Conservation (phyloP, 1,140 invertebrate species). For the Megalopta genalis region DNA sequence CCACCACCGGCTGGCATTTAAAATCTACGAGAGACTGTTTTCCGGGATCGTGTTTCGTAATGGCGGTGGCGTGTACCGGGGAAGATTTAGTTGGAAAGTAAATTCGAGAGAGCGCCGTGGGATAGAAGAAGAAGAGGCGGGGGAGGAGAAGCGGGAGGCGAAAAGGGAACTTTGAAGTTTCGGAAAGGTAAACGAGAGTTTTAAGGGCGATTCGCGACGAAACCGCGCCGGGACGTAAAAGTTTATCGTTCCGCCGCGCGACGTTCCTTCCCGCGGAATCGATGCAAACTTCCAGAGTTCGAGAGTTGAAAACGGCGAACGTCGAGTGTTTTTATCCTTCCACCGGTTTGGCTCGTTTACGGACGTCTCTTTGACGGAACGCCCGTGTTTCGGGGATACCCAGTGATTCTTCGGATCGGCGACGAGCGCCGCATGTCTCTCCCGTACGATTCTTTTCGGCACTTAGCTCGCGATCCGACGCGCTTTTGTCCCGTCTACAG, state of each 20-base stretch:
- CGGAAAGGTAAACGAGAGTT: constrained; percentile 34
- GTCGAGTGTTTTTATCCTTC: background rate
- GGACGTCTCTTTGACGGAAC: background rate
- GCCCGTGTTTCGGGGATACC: background rate
- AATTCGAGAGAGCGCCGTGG: background rate
- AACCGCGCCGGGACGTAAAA: constrained; percentile 9
- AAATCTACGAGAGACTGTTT: constrained; percentile 1
- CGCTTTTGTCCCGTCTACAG: background rate
- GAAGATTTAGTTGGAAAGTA: constrained; percentile 18
- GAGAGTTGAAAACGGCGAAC: background rate
- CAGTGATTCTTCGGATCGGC: background rate
- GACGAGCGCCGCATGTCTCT: background rate
- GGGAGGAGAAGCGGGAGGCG: background rate
- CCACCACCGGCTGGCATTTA: background rate
- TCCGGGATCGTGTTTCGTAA: constrained; percentile 6
- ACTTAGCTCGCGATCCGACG: background rate
- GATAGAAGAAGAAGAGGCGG: too few relatives aligned
- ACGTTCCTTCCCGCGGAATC: background rate
- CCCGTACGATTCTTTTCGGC: too few relatives aligned
- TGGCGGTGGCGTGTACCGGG: constrained; percentile 3
- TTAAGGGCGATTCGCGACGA: constrained; percentile 36
- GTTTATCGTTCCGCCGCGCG: constrained; percentile 18
- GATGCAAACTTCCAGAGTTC: constrained; percentile 2
- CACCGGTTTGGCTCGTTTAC: background rate
- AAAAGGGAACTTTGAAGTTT: constrained; percentile 43